phyloP scores from a whole-genome alignment of 2,113 vertebrate species.

The Anolis sagrei region DNA sequence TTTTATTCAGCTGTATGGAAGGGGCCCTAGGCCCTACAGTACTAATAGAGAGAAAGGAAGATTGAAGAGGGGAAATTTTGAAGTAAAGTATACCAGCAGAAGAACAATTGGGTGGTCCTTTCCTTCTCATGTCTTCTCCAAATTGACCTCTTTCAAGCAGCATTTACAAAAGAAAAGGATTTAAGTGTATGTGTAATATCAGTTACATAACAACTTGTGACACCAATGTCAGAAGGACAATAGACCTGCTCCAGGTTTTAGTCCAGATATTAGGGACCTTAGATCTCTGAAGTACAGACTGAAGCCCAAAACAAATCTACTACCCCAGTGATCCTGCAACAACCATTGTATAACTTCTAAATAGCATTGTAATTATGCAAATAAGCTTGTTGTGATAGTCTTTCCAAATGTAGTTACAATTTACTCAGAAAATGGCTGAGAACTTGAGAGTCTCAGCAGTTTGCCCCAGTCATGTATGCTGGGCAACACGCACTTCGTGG shows the following conservation, averaged over 20 bases:
- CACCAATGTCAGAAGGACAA: too few relatives aligned
- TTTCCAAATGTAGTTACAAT: neutral
- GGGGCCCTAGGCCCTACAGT: too few relatives aligned
- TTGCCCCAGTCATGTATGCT: neutral
- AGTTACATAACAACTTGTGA: too few relatives aligned
- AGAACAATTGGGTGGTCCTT: neutral
- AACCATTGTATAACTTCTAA: too few relatives aligned
- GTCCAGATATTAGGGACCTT: neutral
- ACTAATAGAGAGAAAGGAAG: neutral
- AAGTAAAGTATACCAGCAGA: neutral
- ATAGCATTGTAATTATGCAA: neutral
- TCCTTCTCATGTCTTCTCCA: neutral
- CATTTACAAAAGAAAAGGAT: neutral
- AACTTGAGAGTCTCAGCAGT: neutral
- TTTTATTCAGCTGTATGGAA: too few relatives aligned
- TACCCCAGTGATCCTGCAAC: too few relatives aligned
- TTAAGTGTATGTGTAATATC: neutral
- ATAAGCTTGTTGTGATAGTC: neutral
- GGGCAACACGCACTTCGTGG: neutral
- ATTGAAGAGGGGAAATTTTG: neutral
- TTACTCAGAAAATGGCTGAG: neutral
- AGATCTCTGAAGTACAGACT: too few relatives aligned
- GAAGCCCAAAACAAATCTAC: too few relatives aligned
- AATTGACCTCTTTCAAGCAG: neutral
- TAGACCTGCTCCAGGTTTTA: too few relatives aligned